A percentile compares a stretch with the other conserved stretches of the same genome.
phyloP scores from a whole-genome alignment of 2,113 vertebrate species.

The Prolemur simus region DNA sequence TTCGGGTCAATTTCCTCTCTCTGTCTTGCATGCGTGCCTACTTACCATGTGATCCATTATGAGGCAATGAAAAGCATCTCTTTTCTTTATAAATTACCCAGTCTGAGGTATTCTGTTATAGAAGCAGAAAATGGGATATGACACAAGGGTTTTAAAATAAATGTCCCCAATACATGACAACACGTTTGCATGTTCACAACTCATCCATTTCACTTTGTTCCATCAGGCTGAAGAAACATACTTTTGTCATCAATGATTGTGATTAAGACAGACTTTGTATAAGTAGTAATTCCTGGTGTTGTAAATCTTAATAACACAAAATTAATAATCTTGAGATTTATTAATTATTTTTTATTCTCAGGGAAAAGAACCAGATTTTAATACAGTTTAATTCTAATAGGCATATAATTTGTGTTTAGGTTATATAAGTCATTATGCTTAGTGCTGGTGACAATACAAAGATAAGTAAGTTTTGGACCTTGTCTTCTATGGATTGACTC shows the following conservation, averaged over 20 bases:
- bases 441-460: not conserved
- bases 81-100: not conserved
- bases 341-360: not conserved
- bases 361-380: conserved; percentile 2
- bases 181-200: not conserved
- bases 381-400: conserved; percentile 28
- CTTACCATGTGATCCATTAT: not conserved
- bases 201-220: not conserved
- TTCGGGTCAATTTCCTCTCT: not conserved
- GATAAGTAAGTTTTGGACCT: not conserved
- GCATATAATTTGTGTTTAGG: not conserved
- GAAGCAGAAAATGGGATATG: not conserved
- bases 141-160: not conserved
- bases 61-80: not conserved
- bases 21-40: not conserved
- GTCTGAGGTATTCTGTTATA: not conserved
- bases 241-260: not conserved
- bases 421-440: not conserved
- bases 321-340: not conserved
- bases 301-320: not conserved
- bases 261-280: not conserved
- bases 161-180: not conserved
- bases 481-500: not conserved
- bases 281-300: conserved; percentile 1
- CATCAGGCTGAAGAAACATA: not conserved